A percentile compares a stretch with the other conserved stretches of the same genome.
These are phyloP conservation scores for Manis pentadactyla DNA, from an alignment of 2,797 vertebrate genomes.

Conservation along the genomic window DNA sequence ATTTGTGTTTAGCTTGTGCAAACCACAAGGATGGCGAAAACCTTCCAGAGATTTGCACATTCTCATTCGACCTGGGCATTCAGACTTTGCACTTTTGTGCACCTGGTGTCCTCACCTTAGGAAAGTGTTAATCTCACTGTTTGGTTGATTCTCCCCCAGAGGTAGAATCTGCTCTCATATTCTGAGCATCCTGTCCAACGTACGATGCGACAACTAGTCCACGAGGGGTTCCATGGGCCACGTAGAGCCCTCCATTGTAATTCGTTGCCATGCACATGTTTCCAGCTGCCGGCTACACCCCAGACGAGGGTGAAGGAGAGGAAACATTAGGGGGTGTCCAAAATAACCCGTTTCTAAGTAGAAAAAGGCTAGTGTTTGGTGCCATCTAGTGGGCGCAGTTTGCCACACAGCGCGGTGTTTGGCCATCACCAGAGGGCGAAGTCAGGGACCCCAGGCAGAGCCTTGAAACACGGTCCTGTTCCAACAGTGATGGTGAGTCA, in stretches of 20 bases:
- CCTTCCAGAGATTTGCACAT: rapidly evolving
- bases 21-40: rapidly evolving
- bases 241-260: neutral
- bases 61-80: rapidly evolving
- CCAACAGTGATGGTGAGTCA: rapidly evolving
- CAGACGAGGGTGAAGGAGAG: too few relatives aligned
- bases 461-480: neutral
- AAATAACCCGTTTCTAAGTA: rapidly evolving
- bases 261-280: neutral
- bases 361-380: slow-evolving; percentile 59
- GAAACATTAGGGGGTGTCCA: neutral
- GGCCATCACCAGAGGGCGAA: neutral
- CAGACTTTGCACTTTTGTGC: rapidly evolving
- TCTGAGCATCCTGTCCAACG: neutral
- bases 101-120: neutral
- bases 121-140: neutral
- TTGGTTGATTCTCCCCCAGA: neutral
- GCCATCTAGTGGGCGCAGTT: slow-evolving; percentile 78
- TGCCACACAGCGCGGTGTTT: too few relatives aligned
- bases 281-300: neutral
- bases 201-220: rapidly evolving
- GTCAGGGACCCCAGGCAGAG: neutral
- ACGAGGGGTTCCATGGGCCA: neutral
- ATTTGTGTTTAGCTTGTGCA: neutral
- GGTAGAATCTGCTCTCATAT: rapidly evolving